A percentile compares a stretch with the other conserved stretches of the same genome.
phyloP scores from a whole-genome alignment of 2,113 vertebrate species.

The Psilopogon haemacephalus region DNA sequence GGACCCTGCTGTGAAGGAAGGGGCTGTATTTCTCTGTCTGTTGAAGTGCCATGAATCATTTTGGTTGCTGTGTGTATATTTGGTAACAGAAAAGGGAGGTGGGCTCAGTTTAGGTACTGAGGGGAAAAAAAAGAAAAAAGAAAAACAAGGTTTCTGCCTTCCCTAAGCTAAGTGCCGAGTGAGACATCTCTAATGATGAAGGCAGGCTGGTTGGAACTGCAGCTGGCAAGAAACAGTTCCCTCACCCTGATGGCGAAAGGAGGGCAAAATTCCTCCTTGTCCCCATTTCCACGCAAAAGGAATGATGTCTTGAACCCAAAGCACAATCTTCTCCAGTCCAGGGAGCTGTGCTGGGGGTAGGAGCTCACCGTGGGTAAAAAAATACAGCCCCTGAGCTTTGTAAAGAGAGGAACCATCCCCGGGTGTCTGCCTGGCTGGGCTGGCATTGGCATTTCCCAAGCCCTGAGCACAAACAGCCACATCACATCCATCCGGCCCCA shows the following conservation, averaged over 20 bases:
- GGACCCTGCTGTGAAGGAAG: background rate
- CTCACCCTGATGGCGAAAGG: background rate
- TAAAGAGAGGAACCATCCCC: background rate
- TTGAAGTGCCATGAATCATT: background rate
- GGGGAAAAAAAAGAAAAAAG: background rate
- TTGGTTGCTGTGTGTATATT: background rate
- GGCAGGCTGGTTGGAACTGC: background rate
- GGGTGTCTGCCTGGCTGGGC: background rate
- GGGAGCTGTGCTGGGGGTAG: background rate
- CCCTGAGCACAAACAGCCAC: accelerated
- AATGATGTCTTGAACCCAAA: accelerated
- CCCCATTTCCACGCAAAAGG: background rate
- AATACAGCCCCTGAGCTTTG: background rate
- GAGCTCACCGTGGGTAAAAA: background rate
- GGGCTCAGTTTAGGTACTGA: background rate
- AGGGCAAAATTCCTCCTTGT: background rate
- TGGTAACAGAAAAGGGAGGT: background rate
- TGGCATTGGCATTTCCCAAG: accelerated
- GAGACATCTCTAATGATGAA: background rate
- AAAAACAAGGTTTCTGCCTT: background rate
- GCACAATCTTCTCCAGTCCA: background rate
- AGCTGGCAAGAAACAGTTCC: background rate
- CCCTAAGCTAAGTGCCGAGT: background rate
- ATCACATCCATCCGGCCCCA: background rate
- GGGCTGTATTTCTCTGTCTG: background rate